Base-by-base conservation (phyloP, 2,888 invertebrate species). In the Lottia scabra region DNA sequence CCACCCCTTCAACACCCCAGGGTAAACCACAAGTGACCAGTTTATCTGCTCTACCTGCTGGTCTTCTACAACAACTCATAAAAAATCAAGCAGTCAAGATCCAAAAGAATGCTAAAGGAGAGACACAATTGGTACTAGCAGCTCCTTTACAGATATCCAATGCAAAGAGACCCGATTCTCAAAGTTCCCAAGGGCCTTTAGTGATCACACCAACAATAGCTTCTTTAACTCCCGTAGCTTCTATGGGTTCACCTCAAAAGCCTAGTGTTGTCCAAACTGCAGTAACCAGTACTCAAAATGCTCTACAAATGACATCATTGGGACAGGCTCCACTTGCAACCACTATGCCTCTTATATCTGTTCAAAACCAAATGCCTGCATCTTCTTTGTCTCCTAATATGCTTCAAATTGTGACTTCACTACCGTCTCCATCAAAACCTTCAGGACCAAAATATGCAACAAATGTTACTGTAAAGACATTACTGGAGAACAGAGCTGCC, bases 381-480 rank as follows among this genome's bases (percentile, higher is more conserved):
- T 46, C 64, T 27, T 27, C 65, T 44, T 23, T 63, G 26, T 38
- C 68, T 8, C 23, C 26, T 27, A 62, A 43, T 13, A n/a, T 27
- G 43, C 23, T 10, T 63, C 13, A 15, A 19, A 62, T 63, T 43
- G 27, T 15, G 5, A 63, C n/a, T 56, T 38, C 43, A 16, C 27
- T 26, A 23, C 19, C 66, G 56, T 27, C 65, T 27, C 19, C 43
- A 23, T 26, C 48, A 48, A 70, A 65, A 65, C 74, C 70, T 19
- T 46, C 63, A n/a, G 71, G 68, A 38, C 65, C 67, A 27, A 83
- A 85, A 66, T 87, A 87, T 74, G 86, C 87, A 15, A 81, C 81
- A 23, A 87, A 86, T 74, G 83, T 87, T 19, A 88, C 88, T 15
- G 88, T 88, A 0, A 86, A 86, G 78, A 82, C 82, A 38, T 75